These are phyloP conservation scores for Dynastes hyllus DNA, from an alignment of 2,888 invertebrate genomes.

Conservation along the genomic window DNA sequence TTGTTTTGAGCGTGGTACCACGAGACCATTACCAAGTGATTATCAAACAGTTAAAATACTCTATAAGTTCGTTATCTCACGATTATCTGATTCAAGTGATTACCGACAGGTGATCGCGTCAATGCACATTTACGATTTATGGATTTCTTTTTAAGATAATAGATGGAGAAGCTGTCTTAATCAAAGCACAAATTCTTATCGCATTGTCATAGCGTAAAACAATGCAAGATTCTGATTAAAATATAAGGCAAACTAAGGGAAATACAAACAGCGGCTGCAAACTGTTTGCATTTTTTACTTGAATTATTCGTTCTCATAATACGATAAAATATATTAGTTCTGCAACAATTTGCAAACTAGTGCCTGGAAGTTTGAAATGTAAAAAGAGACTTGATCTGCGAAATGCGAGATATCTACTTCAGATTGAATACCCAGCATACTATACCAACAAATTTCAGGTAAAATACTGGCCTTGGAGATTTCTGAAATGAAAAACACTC, in stretches of 20 bases:
- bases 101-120: conserved; percentile 14
- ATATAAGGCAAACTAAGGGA: neutral
- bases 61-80: conserved; percentile 46
- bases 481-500: too few relatives aligned
- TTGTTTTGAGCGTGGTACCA: conserved; percentile 63
- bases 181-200: neutral
- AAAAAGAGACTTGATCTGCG: too few relatives aligned
- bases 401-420: too few relatives aligned
- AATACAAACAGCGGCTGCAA: neutral
- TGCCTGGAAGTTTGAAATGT: too few relatives aligned
- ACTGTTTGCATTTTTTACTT: neutral
- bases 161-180: conserved; percentile 29
- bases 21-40: conserved; percentile 66
- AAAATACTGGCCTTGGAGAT: too few relatives aligned
- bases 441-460: too few relatives aligned
- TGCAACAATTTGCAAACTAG: too few relatives aligned
- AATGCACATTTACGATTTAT: conserved; percentile 2
- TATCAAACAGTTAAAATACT: conserved; percentile 51
- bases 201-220: too few relatives aligned
- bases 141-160: conserved; percentile 26
- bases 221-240: neutral
- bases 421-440: too few relatives aligned
- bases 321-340: too few relatives aligned
- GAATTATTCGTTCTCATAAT: too few relatives aligned
- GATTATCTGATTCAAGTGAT: conserved; percentile 38